Percentiles rank a stretch among this genome's conserved stretches.
phyloP scores from a whole-genome alignment of 2,888 invertebrate genomes.

The Dryomyza anilis region DNA sequence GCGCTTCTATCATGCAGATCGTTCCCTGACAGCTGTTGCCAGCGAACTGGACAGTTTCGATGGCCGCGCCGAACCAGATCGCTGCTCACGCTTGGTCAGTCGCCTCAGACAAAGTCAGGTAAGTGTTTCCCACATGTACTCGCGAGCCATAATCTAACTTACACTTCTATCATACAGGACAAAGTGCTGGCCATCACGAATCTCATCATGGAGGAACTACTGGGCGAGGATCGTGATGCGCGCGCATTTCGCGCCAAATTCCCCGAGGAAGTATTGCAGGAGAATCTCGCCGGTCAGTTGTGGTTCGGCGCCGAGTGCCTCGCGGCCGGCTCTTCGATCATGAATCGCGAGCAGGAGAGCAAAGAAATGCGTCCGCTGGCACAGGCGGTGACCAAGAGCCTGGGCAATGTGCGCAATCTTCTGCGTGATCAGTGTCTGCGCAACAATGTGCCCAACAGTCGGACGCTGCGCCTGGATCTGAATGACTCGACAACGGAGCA shows the following conservation, averaged over 20 bases:
- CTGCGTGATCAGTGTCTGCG: slow-evolving; percentile 86
- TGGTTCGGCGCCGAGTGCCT: slow-evolving; percentile 99
- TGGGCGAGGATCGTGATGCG: slow-evolving; percentile 84
- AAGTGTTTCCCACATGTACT: slow-evolving; percentile 16
- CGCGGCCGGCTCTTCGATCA: slow-evolving; percentile 97
- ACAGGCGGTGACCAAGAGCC: slow-evolving; percentile 92
- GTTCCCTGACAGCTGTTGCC: slow-evolving; percentile 92
- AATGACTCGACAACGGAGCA: slow-evolving; percentile 73
- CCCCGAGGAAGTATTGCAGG: slow-evolving; percentile 97
- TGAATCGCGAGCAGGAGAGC: slow-evolving; percentile 96
- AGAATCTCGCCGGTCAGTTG: slow-evolving; percentile 95
- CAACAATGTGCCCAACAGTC: slow-evolving; percentile 67
- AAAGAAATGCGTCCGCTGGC: slow-evolving; percentile 96
- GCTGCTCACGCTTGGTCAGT: slow-evolving; percentile 94
- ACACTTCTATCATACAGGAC: slow-evolving; percentile 64
- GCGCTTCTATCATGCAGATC: slow-evolving; percentile 98
- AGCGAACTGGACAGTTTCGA: slow-evolving; percentile 98
- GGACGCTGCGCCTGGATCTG: slow-evolving; percentile 63
- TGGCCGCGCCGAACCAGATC: slow-evolving; percentile 96
- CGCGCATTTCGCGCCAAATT: slow-evolving; percentile 97
- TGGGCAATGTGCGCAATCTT: slow-evolving; percentile 89
- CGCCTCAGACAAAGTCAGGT: slow-evolving; percentile 92
- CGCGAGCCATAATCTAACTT: neutral
- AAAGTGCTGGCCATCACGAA: slow-evolving; percentile 91
- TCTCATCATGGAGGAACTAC: slow-evolving; percentile 92